phyloP scores from a whole-genome alignment of 2,888 invertebrate genomes.

The Thymelicus acteon region DNA sequence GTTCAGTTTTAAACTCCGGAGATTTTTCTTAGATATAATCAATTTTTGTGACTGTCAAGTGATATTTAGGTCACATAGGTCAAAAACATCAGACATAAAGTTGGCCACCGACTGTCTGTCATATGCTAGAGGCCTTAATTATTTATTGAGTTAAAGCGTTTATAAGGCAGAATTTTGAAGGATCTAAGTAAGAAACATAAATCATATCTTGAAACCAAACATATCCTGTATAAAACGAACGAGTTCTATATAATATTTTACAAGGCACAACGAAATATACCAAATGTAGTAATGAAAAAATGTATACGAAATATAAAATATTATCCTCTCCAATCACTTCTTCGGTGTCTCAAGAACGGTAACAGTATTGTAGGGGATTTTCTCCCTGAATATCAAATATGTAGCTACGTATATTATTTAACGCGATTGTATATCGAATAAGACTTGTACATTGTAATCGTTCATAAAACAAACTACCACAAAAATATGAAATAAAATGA shows the following conservation, averaged over 20 bases:
- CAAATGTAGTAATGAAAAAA: slow-evolving; percentile 55
- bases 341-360: slow-evolving; percentile 59
- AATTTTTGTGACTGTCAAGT: too few species aligned
- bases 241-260: slow-evolving; percentile 54
- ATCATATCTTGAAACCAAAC: slow-evolving; percentile 78
- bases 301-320: slow-evolving; percentile 76
- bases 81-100: neutral
- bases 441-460: slow-evolving; percentile 80
- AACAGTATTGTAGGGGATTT: slow-evolving; percentile 64
- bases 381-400: slow-evolving; percentile 65
- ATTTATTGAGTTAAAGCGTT: slow-evolving; percentile 26
- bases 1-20: neutral
- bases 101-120: neutral
- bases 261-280: slow-evolving; percentile 67
- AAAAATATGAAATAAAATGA: slow-evolving; percentile 72
- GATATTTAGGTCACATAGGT: too few species aligned
- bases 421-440: slow-evolving; percentile 71
- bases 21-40: neutral
- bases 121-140: neutral
- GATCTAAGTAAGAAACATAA: slow-evolving; percentile 39
- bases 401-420: slow-evolving; percentile 70
- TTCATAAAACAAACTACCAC: slow-evolving; percentile 73
- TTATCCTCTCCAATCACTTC: slow-evolving; percentile 52
- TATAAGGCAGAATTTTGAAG: slow-evolving; percentile 44
- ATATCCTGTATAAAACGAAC: slow-evolving; percentile 68